These are phyloP conservation scores for Sinotaia quadrata DNA, from an alignment of 2,888 invertebrate species.

Conservation along the genomic window DNA sequence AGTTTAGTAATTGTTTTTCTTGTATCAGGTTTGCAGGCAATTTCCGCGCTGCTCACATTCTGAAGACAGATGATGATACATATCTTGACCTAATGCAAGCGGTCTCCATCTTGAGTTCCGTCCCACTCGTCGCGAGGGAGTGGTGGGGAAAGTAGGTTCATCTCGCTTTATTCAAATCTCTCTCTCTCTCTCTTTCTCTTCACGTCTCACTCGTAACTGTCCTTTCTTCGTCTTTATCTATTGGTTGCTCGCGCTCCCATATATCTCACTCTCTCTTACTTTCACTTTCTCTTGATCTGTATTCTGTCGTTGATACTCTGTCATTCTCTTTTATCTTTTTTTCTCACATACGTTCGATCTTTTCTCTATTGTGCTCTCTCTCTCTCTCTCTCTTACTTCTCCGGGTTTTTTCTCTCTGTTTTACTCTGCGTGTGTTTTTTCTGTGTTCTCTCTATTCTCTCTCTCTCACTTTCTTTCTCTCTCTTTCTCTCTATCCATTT, in stretches of 20 bases:
- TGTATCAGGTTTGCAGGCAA: slow-evolving; percentile 16
- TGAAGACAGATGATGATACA: slow-evolving; percentile 25
- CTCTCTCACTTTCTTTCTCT: neutral
- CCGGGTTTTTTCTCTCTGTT: neutral
- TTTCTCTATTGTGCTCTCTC: neutral
- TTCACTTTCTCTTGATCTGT: neutral
- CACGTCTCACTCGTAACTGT: neutral
- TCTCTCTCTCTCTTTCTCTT: slow-evolving; percentile 9
- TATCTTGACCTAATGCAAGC: neutral
- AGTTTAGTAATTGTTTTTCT: neutral
- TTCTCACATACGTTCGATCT: too few species aligned
- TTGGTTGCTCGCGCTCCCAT: too few species aligned
- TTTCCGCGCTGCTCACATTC: slow-evolving; percentile 1
- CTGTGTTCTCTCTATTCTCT: neutral
- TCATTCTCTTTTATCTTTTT: neutral
- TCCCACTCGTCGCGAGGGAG: neutral
- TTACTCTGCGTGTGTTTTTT: neutral
- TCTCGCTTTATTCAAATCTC: neutral
- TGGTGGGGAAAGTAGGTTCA: slow-evolving; percentile 21
- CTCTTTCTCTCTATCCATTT: neutral
- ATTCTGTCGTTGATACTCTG: too few species aligned
- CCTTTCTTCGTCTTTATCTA: too few species aligned
- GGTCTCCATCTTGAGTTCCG: neutral
- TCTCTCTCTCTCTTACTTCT: neutral
- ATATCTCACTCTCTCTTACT: neutral